Evolutionary conservation across 2,888 invertebrate species (phyloP), one percentile per base, ranked within the genome.

Genomic region (Ophioninae sp.): DNA sequence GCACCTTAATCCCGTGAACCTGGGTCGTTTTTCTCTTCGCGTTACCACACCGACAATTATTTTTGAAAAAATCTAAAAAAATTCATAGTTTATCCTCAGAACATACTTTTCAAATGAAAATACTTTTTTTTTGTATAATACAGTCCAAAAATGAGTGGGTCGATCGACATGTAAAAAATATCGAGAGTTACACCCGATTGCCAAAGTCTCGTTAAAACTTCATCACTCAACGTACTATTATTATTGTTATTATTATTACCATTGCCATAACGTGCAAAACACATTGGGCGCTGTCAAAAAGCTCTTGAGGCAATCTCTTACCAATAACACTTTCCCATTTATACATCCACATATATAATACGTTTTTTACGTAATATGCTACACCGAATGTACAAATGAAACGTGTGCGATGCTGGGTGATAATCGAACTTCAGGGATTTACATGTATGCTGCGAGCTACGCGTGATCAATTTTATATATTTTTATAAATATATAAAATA

Each of bases 231-330:
- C 84, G 86, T 85, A 86, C 79, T 84, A 87, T 88, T 85, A 86
- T 88, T 88, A 88, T 88, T 86, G 86, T 90, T 87, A 87, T 89
- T 87, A 85, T 88, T 85, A 88, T 88, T 87, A 88, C 87, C 83
- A 90, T 89, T 87, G 85, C 88, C 87, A 77, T 83, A 81, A 85
- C 91, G 90, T 90, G 90, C 90, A 90, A 88, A 87, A 86, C 86
- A 89, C 87, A 86, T 85, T 88, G 86, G 88, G 86, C 86, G 86
- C 86, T 88, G 83, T 87, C 82, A 87, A 89, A 87, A 90, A 91
- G 90, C 91, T 88, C 87, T 82, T 86, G 41, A 69, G 81, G 72
- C 79, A 84, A 81, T 44, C 22, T 69, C 69, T 76, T 72, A 69
- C 20, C 79, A 73, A 76, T 61, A 63, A 76, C 72, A 71, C 30